A percentile compares a stretch with the other conserved stretches of the same genome.
phyloP scores from a whole-genome alignment of 2,888 invertebrate genomes.

The Erpobdella octoculata region DNA sequence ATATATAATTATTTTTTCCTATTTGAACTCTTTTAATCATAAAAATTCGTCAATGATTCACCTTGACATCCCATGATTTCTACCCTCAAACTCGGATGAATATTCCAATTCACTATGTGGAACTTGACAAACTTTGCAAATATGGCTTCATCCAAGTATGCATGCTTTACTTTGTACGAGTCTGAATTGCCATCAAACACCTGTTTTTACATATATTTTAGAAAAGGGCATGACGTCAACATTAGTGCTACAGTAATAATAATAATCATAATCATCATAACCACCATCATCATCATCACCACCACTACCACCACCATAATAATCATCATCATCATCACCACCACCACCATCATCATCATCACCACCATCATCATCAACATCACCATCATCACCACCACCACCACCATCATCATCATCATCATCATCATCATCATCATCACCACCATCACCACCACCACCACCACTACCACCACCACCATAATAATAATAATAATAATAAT shows the following conservation, averaged over 20 bases:
- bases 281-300: neutral
- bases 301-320: neutral
- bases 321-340: too few species aligned
- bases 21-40: neutral
- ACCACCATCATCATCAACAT: neutral
- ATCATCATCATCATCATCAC: slow-evolving; percentile 11
- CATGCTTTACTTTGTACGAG: slow-evolving; percentile 53
- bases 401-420: neutral
- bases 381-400: neutral
- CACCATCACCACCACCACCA: slow-evolving; percentile 8
- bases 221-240: neutral
- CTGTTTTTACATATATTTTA: slow-evolving; percentile 40
- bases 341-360: neutral
- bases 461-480: too few species aligned
- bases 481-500: too few species aligned
- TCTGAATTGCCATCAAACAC: slow-evolving; percentile 55
- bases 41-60: slow-evolving; percentile 39
- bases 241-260: neutral
- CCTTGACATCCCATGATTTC: slow-evolving; percentile 57
- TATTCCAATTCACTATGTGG: slow-evolving; percentile 54
- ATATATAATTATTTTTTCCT: neutral
- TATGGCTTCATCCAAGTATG: slow-evolving; percentile 54
- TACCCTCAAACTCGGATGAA: slow-evolving; percentile 55
- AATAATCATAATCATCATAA: too few species aligned
- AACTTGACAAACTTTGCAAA: slow-evolving; percentile 55